Conservation (phyloP, 1,140 invertebrate species). For the Riptortus pedestris region DNA sequence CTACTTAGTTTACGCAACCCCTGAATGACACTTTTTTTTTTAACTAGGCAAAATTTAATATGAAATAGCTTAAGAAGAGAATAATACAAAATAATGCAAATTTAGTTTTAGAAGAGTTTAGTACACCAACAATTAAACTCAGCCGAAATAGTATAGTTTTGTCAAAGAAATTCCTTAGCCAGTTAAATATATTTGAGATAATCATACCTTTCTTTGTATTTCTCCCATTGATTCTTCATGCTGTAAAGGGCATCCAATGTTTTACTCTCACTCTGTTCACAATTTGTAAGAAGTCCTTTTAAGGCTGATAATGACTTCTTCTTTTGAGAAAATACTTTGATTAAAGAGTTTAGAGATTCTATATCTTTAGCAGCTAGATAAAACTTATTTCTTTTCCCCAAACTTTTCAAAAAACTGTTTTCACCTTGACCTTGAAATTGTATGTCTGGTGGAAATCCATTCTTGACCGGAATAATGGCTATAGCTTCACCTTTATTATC, state of each 20-base stretch:
- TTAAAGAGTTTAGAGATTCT: conserved; percentile 9
- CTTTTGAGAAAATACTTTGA: conserved; percentile 7
- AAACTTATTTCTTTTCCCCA: conserved; percentile 17
- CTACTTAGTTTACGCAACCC: too few relatives aligned
- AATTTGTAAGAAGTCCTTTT: neutral
- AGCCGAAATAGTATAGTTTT: neutral
- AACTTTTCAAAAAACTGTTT: neutral
- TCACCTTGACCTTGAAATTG: neutral
- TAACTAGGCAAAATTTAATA: neutral
- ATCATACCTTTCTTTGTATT: conserved; percentile 2
- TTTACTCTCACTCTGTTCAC: neutral
- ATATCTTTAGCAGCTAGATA: conserved; percentile 14
- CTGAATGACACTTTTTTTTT: too few relatives aligned
- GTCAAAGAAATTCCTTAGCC: neutral
- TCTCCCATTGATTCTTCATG: conserved; percentile 10
- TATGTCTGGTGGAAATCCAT: neutral
- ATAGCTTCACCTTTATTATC: conserved; percentile 3
- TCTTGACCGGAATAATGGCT: neutral
- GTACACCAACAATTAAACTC: neutral
- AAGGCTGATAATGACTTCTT: conserved; percentile 3
- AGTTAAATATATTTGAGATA: neutral
- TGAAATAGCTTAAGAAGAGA: neutral
- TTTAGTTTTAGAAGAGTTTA: neutral
- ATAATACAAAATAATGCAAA: neutral
- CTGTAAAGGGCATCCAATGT: neutral